phyloP scores from a whole-genome alignment of 2,113 vertebrate species.

The Campylomormyrus tamandua region DNA sequence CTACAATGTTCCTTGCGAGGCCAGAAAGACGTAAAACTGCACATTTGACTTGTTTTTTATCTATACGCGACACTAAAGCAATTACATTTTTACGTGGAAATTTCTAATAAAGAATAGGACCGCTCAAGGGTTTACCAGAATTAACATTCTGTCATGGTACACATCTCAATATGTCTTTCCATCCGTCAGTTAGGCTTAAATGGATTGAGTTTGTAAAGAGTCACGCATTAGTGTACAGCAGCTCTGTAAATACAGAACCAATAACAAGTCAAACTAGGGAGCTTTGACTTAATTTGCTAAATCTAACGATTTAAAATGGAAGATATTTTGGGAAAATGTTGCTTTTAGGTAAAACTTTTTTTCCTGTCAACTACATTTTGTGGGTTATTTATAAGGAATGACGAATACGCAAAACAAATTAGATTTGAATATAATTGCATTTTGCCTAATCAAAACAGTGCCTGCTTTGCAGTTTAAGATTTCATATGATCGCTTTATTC shows the following conservation, averaged over 20 bases:
- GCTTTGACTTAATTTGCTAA: not conserved
- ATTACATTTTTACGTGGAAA: not conserved
- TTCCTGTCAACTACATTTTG: not conserved
- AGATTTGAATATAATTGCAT: not conserved
- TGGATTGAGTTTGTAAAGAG: not conserved
- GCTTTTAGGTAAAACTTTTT: not conserved
- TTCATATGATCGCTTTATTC: not conserved
- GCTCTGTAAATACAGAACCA: not conserved
- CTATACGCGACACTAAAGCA: not conserved
- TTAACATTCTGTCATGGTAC: not conserved
- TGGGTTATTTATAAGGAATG: constrained; percentile 1
- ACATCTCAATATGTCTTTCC: not conserved
- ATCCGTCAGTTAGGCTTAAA: not conserved
- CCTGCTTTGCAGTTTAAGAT: not conserved
- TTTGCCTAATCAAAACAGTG: not conserved
- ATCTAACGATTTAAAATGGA: not conserved
- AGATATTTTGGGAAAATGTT: not conserved
- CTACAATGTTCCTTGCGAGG: not conserved
- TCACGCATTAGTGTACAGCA: not conserved
- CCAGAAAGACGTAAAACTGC: not conserved
- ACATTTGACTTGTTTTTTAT: not conserved
- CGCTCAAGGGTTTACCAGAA: not conserved
- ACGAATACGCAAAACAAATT: constrained; percentile 6
- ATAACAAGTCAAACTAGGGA: not conserved
- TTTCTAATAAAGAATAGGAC: not conserved